phyloP scores from a whole-genome alignment of 1,140 invertebrate genomes.

The Akabosia matsudoensis region DNA sequence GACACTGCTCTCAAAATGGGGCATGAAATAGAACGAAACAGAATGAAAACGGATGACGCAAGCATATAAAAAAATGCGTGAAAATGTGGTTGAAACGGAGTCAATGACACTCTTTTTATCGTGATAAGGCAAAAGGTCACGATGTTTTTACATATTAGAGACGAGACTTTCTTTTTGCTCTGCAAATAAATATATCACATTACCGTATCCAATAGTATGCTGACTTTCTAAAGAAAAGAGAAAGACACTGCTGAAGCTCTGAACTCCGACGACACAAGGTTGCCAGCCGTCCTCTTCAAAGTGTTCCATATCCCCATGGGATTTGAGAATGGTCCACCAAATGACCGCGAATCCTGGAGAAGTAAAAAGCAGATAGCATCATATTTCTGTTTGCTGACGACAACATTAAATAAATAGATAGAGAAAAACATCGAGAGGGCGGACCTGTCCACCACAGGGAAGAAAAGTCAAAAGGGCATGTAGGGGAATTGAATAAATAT shows the following conservation, averaged over 20 bases:
- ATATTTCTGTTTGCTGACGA: too few relatives aligned
- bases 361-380: constrained; percentile 4
- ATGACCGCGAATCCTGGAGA: constrained; percentile 51
- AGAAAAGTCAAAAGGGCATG: neutral
- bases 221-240: constrained; percentile 55
- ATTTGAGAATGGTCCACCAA: constrained; percentile 56
- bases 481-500: neutral
- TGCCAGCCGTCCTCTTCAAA: constrained; percentile 46
- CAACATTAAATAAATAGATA: neutral
- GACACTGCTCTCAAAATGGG: too few relatives aligned
- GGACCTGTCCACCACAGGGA: neutral
- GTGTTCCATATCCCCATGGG: constrained; percentile 56
- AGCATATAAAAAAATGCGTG: too few relatives aligned
- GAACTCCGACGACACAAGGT: constrained; percentile 51
- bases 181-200: too few relatives aligned
- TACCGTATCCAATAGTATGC: constrained; percentile 54
- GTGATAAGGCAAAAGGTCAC: too few relatives aligned
- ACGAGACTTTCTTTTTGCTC: too few relatives aligned
- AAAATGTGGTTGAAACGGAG: too few relatives aligned
- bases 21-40: too few relatives aligned
- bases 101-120: too few relatives aligned
- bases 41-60: too few relatives aligned
- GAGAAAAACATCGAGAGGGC: neutral
- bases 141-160: too few relatives aligned
- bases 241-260: constrained; percentile 52